These are phyloP conservation scores for Limanda limanda DNA, from an alignment of 2,113 vertebrate species.

Conservation along the genomic window DNA sequence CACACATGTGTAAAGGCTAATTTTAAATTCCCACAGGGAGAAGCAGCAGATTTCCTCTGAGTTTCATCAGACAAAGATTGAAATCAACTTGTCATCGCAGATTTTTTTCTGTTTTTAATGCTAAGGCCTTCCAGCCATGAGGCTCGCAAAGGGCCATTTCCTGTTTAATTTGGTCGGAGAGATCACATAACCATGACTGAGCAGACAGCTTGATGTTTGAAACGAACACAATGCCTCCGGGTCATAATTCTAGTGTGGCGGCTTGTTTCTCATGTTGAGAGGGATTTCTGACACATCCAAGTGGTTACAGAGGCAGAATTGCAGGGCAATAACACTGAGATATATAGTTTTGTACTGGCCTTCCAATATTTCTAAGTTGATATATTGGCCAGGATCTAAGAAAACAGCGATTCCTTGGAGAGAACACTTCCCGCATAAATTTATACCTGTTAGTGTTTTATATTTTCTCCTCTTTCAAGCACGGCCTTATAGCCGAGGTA, in stretches of 20 bases:
- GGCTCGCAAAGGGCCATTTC: conserved; percentile 44
- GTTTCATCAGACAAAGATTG: conserved; percentile 65
- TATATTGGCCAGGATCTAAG: conserved; percentile 45
- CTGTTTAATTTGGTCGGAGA: conserved; percentile 61
- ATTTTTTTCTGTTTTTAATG: conserved; percentile 54
- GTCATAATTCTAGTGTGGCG: conserved; percentile 56
- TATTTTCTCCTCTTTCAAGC: neutral
- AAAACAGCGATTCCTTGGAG: conserved; percentile 23
- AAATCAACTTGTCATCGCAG: conserved; percentile 52
- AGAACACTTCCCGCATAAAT: conserved; percentile 13
- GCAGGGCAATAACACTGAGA: conserved; percentile 30
- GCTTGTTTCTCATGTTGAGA: conserved; percentile 63
- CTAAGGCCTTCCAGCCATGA: conserved; percentile 24
- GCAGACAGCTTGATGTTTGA: conserved; percentile 66
- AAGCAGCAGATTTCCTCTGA: conserved; percentile 44
- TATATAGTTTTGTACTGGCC: conserved; percentile 26
- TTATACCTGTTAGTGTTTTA: neutral
- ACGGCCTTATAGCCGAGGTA: neutral
- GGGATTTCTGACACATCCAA: conserved; percentile 59
- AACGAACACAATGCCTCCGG: conserved; percentile 59
- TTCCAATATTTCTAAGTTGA: conserved; percentile 45
- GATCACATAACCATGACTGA: conserved; percentile 39
- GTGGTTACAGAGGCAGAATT: conserved; percentile 53
- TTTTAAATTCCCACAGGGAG: conserved; percentile 33
- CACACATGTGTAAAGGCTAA: conserved; percentile 37